Evolutionary conservation across 2,888 invertebrate species (phyloP), one percentile per base, ranked within the genome.

Genomic region (Petrolisthes manimaculis): DNA sequence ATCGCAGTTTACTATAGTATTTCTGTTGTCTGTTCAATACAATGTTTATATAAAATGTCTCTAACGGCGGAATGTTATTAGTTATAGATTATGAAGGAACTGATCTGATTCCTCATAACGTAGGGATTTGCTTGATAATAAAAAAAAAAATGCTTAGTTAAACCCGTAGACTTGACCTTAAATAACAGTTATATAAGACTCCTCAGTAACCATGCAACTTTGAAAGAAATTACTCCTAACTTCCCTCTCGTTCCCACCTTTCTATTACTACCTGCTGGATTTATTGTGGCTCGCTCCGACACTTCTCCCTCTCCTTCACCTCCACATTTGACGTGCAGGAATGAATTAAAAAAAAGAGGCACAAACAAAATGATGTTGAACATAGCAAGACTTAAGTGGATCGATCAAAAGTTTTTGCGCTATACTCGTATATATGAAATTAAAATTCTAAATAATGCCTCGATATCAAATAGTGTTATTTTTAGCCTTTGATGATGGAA

Each of bases 11-110:
- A 86, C 86, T 86, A 86, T 86, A 80, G 81, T 86, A 86, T 86
- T 86, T 86, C 81, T 86, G 86, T 86, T 86, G 86, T 86, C 86
- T 86, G 86, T 86, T 86, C 86, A 82, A 86, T 86, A 86, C 69
- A 75, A 86, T 86, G 86, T 86, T 86, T 86, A 81, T 86, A 86
- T 86, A 81, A 71, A 37, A 71, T 71, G 21, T 71, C 81, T 81
- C 86, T 86, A 53, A 86, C 80, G 81, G 56, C 86, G 81, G 86
- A 86, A 86, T 86, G 86, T 86, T 86, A 86, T 86, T 86, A 86
- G 86, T 86, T 86, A 74, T 81, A 81, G 81, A 74, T 81, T 81
- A 81, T 86, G 81, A 86, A 75, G 86, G 86, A 86, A 81, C 61
- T 81, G 81, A 55, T 81, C 81, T 86, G 71, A 75, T 86, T 86